Conservation (phyloP, 2,797 vertebrate species). For the Lepus oiostolus region DNA sequence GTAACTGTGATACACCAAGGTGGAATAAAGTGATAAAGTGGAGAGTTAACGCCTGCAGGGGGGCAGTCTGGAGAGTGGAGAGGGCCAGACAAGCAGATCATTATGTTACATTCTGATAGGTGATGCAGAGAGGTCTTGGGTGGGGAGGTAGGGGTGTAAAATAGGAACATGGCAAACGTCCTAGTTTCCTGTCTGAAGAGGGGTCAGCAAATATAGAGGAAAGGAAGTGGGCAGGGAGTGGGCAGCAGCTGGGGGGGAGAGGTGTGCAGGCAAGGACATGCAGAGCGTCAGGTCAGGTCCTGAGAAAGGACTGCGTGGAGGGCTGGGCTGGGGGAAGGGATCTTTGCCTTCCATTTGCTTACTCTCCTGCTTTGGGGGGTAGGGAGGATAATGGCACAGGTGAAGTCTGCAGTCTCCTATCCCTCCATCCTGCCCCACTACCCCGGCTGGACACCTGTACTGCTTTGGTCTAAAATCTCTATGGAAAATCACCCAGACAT, state of each 20-base stretch:
- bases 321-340: background rate
- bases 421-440: background rate
- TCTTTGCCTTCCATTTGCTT: background rate
- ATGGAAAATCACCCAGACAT: background rate
- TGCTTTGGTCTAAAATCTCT: conserved; percentile 15
- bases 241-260: background rate
- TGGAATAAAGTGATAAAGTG: background rate
- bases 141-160: background rate
- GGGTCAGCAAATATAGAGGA: background rate
- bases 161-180: background rate
- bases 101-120: background rate
- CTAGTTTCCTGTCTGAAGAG: background rate
- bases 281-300: background rate
- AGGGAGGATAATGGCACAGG: background rate
- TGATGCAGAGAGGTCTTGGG: background rate
- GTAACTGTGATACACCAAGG: background rate
- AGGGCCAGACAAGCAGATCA: background rate
- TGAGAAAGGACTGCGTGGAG: background rate
- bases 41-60: background rate
- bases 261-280: background rate
- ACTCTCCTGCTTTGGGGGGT: background rate
- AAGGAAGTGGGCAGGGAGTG: background rate
- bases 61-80: background rate
- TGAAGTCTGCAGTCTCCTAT: background rate
- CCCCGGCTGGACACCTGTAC: background rate